phyloP scores from a whole-genome alignment of 2,113 vertebrate genomes.

The Tupaia tana region DNA sequence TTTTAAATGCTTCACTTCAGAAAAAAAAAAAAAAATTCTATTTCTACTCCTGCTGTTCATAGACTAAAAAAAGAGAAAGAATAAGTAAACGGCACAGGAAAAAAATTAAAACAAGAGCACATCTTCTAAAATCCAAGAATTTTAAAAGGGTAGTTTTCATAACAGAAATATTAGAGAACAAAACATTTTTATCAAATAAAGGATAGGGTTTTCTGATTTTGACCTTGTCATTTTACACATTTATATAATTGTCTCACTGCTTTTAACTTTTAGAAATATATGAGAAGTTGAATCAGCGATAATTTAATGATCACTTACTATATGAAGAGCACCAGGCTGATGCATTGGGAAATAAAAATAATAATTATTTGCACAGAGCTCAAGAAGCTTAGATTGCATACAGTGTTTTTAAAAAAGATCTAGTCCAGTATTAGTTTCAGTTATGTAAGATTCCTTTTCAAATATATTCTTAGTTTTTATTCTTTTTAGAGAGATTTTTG shows the following conservation, averaged over 20 bases:
- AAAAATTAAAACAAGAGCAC: neutral
- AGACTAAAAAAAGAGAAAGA: conserved; percentile 23
- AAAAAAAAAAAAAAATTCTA: conserved; percentile 13
- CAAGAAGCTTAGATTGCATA: neutral
- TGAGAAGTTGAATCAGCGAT: neutral
- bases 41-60: neutral
- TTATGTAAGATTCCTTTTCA: conserved; percentile 1
- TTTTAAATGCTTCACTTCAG: conserved; percentile 30
- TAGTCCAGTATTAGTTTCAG: neutral
- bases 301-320: neutral
- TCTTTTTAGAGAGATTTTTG: no score
- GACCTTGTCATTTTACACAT: neutral
- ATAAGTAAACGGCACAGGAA: neutral
- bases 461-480: neutral
- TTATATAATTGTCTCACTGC: neutral
- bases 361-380: neutral
- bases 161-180: neutral
- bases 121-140: neutral
- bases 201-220: neutral
- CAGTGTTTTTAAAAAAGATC: neutral
- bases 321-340: neutral
- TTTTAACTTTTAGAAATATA: neutral
- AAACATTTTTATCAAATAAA: conserved; percentile 16
- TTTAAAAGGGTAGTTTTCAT: neutral
- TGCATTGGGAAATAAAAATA: neutral